phyloP scores from a whole-genome alignment of 2,888 invertebrate genomes.

The Drosophila mimica region DNA sequence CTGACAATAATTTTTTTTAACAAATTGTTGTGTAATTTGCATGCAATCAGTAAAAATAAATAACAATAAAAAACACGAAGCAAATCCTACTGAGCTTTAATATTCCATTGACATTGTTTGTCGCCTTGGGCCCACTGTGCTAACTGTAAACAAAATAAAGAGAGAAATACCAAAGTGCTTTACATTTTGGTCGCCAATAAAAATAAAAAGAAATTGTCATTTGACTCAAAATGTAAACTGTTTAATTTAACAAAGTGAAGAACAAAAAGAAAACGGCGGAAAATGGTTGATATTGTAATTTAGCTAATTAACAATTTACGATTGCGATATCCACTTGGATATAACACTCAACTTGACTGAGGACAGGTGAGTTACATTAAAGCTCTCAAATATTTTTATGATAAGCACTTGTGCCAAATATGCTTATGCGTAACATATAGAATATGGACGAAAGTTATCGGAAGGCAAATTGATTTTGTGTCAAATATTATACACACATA shows the following conservation, averaged over 20 bases:
- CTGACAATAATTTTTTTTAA: constrained; percentile 28
- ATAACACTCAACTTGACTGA: constrained; percentile 17
- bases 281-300: constrained; percentile 44
- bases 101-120: constrained; percentile 4
- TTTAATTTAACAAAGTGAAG: constrained; percentile 11
- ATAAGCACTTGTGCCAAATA: constrained; percentile 4
- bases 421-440: constrained; percentile 3
- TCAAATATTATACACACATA: constrained; percentile 2
- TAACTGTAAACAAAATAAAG: constrained; percentile 35
- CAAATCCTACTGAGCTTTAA: constrained; percentile 39
- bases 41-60: constrained; percentile 23
- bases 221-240: constrained; percentile 53
- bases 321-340: constrained; percentile 20
- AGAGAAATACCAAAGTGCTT: constrained; percentile 34
- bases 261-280: constrained; percentile 15
- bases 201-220: constrained; percentile 21
- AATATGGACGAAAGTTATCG: constrained; percentile 14
- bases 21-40: constrained; percentile 35
- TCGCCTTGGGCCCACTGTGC: constrained; percentile 45
- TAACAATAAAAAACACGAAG: background rate
- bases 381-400: background rate
- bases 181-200: constrained; percentile 22
- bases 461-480: constrained; percentile 47
- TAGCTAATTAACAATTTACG: constrained; percentile 18
- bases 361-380: constrained; percentile 27